Conservation (phyloP, 2,888 invertebrate genomes). For the Magallana nippona region DNA sequence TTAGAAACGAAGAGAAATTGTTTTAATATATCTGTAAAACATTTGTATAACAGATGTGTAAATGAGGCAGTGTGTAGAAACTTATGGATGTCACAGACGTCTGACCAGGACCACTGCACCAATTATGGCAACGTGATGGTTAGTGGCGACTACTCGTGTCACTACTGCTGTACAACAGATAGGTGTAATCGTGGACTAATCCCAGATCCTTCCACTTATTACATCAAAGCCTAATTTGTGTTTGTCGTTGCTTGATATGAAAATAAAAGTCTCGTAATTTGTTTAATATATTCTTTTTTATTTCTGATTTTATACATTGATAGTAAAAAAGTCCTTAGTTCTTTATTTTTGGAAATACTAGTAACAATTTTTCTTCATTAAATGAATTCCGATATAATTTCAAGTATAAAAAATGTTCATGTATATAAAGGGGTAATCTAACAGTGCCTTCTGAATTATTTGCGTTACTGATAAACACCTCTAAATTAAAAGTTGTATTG, state of each 20-base stretch:
- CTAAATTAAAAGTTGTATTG: no score
- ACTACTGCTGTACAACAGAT: conserved; percentile 24
- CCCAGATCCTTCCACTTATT: not conserved
- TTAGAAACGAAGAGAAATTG: no score
- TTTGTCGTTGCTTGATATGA: no score
- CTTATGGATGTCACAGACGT: conserved; percentile 18
- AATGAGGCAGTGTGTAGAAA: not conserved
- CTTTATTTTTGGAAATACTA: no score
- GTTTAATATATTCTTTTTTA: not conserved
- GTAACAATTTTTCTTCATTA: no score
- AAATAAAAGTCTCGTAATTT: not conserved
- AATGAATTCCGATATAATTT: no score
- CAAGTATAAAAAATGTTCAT: no score
- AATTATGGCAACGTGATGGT: not conserved
- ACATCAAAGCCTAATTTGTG: not conserved
- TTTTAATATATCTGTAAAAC: no score
- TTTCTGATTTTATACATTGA: not conserved
- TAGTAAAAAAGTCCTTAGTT: no score
- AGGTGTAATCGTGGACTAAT: not conserved
- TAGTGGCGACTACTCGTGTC: not conserved
- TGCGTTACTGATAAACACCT: no score
- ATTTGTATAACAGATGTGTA: not conserved
- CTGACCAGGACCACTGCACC: not conserved
- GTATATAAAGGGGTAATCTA: no score
- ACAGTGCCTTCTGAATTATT: no score